Evolutionary conservation across 1,140 invertebrate genomes (phyloP).

Genomic region (Chironomus striatipennis): DNA sequence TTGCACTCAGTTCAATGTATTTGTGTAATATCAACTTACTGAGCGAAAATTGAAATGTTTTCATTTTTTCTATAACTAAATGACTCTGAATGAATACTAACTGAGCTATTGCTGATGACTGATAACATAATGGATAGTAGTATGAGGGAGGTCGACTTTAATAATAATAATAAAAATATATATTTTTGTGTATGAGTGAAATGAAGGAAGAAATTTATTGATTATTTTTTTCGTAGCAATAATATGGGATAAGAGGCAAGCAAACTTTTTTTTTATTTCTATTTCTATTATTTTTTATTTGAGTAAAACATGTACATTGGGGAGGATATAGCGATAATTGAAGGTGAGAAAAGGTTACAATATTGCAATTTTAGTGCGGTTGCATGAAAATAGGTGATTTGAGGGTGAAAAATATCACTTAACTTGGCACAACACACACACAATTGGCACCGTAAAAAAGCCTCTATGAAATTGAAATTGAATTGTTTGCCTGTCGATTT

Average conservation of each 20-base stretch:
- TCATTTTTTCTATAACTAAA: not conserved
- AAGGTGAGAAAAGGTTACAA: not conserved
- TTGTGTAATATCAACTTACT: not conserved
- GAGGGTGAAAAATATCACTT: no score
- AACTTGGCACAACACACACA: no score
- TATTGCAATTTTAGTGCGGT: no score
- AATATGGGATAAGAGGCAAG: not conserved
- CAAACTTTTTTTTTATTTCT: not conserved
- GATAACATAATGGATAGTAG: not conserved
- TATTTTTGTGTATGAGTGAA: conserved; percentile 4
- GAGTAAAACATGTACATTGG: not conserved
- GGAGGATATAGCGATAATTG: not conserved
- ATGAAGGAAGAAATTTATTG: not conserved
- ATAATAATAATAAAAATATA: not conserved
- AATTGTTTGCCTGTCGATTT: no score
- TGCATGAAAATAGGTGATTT: no score
- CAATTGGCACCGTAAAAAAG: no score
- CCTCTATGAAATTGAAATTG: no score
- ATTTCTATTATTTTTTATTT: no score
- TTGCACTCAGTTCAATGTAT: no score
- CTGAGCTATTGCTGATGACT: not conserved
- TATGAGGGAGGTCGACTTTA: not conserved
- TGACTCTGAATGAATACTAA: conserved; percentile 7
- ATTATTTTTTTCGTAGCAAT: not conserved
- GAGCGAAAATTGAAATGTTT: conserved; percentile 13